phyloP scores from a whole-genome alignment of 2,797 vertebrate species.

The Neoniphon sammara region DNA sequence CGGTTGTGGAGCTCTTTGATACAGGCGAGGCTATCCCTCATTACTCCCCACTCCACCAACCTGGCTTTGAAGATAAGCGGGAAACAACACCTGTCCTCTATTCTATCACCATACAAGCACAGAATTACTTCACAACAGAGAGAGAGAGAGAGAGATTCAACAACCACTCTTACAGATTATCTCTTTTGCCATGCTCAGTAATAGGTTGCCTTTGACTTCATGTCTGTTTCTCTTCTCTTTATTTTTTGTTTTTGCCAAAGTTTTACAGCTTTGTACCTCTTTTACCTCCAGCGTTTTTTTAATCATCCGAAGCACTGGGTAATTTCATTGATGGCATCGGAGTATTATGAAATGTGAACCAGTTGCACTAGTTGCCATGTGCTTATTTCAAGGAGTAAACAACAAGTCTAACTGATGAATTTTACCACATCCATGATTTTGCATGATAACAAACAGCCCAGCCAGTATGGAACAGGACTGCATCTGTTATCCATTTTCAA shows the following conservation, averaged over 20 bases:
- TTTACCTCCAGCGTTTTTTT: background rate
- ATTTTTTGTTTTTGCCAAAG: conserved; percentile 17
- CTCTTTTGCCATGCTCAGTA: conserved; percentile 9
- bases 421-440: too few species aligned
- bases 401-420: too few species aligned
- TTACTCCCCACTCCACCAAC: conserved; percentile 66
- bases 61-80: conserved; percentile 77
- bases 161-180: conserved; percentile 49
- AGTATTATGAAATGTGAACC: conserved; percentile 14
- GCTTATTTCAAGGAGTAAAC: too few species aligned
- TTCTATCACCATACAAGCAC: conserved; percentile 64
- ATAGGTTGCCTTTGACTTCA: conserved; percentile 19
- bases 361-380: too few species aligned
- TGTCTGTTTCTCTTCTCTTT: conserved; percentile 16
- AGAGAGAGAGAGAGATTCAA: conserved; percentile 38
- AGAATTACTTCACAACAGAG: conserved; percentile 27
- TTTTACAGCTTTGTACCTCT: conserved; percentile 6
- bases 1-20: conserved; percentile 73
- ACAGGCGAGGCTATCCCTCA: conserved; percentile 74
- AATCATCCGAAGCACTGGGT: too few species aligned
- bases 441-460: background rate
- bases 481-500: conserved; percentile 19
- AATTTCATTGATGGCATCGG: conserved; percentile 11
- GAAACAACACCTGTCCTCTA: conserved; percentile 73
- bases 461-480: too few species aligned